A percentile compares a stretch with the other conserved stretches of the same genome.
Evolutionary conservation across 1,140 invertebrate genomes (phyloP).

Genomic region (Drosophila repleta): DNA sequence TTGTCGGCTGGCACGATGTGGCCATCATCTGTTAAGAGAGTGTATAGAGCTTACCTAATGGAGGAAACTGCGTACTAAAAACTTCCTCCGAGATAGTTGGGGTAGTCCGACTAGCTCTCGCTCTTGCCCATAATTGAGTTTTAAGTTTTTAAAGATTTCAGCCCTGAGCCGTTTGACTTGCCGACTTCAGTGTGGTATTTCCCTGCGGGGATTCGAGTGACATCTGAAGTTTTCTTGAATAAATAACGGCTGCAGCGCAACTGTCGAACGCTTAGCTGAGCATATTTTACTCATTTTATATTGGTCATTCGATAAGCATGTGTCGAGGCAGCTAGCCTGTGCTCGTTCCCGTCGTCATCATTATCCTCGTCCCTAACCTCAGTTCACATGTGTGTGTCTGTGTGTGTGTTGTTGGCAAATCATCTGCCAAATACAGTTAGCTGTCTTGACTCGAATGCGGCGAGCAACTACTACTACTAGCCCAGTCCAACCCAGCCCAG

Average conservation of each 20-base stretch:
- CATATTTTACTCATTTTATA: constrained; percentile 24
- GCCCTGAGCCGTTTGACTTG: too few relatives aligned
- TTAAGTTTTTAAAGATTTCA: background rate
- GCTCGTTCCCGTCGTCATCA: constrained; percentile 17
- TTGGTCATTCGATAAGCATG: constrained; percentile 22
- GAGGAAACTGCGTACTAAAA: too few relatives aligned
- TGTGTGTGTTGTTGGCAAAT: constrained; percentile 36
- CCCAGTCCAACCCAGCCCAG: too few relatives aligned
- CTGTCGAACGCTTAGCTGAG: constrained; percentile 15
- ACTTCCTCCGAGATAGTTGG: too few relatives aligned
- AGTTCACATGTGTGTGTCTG: constrained; percentile 50
- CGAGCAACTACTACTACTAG: background rate
- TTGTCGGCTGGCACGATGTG: too few relatives aligned
- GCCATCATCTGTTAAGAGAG: too few relatives aligned
- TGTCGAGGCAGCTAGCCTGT: constrained; percentile 19
- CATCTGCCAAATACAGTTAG: constrained; percentile 71
- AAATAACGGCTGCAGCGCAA: background rate
- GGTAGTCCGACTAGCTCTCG: too few relatives aligned
- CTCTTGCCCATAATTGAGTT: background rate
- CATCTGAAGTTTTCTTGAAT: background rate
- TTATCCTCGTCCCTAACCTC: constrained; percentile 26
- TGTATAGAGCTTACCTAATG: too few relatives aligned
- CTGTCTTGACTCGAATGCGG: constrained; percentile 28
- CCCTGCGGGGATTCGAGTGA: background rate
- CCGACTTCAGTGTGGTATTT: background rate